Base-by-base conservation (phyloP, 2,113 vertebrate species). In the Hepsetus odoe region DNA sequence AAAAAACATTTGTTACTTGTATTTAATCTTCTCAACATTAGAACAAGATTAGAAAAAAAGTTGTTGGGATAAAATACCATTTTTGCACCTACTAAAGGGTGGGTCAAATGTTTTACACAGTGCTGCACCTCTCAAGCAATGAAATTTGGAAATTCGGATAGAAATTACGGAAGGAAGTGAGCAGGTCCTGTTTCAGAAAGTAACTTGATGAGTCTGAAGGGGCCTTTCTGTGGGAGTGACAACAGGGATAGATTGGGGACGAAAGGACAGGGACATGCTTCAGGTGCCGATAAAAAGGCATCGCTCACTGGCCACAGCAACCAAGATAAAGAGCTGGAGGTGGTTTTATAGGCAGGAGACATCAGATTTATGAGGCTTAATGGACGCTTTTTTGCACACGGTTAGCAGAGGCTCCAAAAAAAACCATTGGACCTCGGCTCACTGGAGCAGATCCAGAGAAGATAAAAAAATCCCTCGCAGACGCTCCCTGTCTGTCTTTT, bases 331-430 rank as follows among this genome's bases (percentile, higher is more conserved):
- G 53, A 61, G 71, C 55, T 5, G 13, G 10, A 28, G 59, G 38
- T 62, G 18, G 46, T 44, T 66, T 66, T 33, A 56, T 33, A 28
- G 38, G 33, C 11, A 6, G 6, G 30, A 7, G 56, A 32, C 20
- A 30, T 3, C 42, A 24, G 35, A 76, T 81, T 71, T 71, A 66
- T 46, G 24, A 44, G 56, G 40, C 26, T 22, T 56, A 74, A 74
- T 80, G 79, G 40, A 76, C 9, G 40, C 13, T 44, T 24, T 14
- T 77, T n/a, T 46, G 53, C 51, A 44, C 66, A 61, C 44, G 33
- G 66, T 40, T 72, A 62, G 30, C 18, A 12, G 2, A 62, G 38
- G 40, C 56, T 18, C 35, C 10, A 30, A 58, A 46, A 58, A 46
- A 16, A 28, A 22, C 20, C 18, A 28, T 18, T 32, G 65, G 32